phyloP scores from a whole-genome alignment of 2,888 invertebrate genomes.

The Dynastes grantii region DNA sequence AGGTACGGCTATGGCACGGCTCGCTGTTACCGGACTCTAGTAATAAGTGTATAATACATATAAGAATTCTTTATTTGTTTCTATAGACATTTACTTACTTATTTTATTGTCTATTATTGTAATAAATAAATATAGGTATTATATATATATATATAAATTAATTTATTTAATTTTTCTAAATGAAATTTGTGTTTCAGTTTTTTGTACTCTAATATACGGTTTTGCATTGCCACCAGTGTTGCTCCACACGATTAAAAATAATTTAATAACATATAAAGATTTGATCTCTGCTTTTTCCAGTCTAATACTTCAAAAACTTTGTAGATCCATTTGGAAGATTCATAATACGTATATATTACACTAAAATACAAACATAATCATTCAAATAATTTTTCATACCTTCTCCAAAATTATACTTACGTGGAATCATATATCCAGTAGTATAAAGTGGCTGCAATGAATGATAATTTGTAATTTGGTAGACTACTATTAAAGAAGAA shows the following conservation, averaged over 20 bases:
- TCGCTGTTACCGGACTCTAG: too few species aligned
- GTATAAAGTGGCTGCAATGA: constrained; percentile 36
- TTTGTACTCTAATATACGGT: constrained; percentile 13
- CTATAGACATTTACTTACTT: too few species aligned
- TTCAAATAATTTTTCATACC: not conserved
- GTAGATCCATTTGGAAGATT: constrained; percentile 62
- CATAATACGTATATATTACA: constrained; percentile 59
- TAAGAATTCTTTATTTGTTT: too few species aligned
- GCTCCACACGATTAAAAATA: too few species aligned
- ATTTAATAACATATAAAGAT: constrained; percentile 47
- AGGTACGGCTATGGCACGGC: too few species aligned
- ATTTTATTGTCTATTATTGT: too few species aligned
- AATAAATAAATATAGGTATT: not conserved
- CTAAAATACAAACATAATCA: constrained; percentile 49
- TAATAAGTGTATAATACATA: too few species aligned
- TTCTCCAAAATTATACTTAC: constrained; percentile 36
- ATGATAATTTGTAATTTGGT: constrained; percentile 29
- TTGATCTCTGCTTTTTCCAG: constrained; percentile 57
- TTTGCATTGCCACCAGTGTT: too few species aligned
- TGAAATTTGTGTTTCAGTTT: not conserved
- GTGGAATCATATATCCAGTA: constrained; percentile 45
- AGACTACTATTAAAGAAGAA: constrained; percentile 29
- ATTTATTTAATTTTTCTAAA: not conserved
- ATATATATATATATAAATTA: not conserved
- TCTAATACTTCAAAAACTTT: constrained; percentile 60